Evolutionary conservation across 92 coral and sea anemone species (phyloP).

Genomic region (Scolanthus callimorphus): DNA sequence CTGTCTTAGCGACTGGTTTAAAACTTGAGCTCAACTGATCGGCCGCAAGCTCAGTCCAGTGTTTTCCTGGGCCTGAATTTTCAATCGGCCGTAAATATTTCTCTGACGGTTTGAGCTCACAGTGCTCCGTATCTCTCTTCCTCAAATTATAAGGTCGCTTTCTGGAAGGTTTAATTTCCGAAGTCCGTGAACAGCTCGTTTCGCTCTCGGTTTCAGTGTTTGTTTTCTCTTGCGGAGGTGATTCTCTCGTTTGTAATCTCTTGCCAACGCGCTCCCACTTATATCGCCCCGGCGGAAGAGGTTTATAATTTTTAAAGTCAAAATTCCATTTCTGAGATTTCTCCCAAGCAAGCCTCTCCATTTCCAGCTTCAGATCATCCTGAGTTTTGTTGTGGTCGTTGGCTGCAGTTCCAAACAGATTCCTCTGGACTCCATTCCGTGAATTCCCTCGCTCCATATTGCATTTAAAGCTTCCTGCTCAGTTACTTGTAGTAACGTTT

Average conservation of each 20-base stretch:
- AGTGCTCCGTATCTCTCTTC: conserved; percentile 16
- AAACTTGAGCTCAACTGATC: background rate
- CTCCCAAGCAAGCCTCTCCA: conserved; percentile 41
- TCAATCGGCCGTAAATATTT: conserved; percentile 30
- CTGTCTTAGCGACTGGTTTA: background rate
- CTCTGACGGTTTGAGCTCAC: conserved; percentile 1
- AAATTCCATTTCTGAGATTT: conserved; percentile 86
- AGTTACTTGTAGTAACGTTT: background rate
- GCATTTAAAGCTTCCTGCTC: background rate
- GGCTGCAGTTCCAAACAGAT: conserved; percentile 63
- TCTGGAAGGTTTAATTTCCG: conserved; percentile 18
- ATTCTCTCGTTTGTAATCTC: conserved; percentile 54
- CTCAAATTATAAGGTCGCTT: conserved; percentile 48
- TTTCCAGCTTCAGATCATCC: conserved; percentile 48
- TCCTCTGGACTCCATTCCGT: conserved; percentile 53
- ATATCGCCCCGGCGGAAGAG: conserved; percentile 82
- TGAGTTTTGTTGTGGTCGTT: conserved; percentile 64
- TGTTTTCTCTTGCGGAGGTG: conserved; percentile 27
- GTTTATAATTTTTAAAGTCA: conserved; percentile 82
- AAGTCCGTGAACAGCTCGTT: conserved; percentile 3
- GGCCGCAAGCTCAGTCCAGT: background rate
- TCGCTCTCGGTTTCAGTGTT: background rate
- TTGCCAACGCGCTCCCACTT: conserved; percentile 84
- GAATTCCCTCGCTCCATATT: conserved; percentile 20
- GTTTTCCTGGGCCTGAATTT: background rate